These are phyloP conservation scores for Ploceus nigricollis DNA, from an alignment of 2,113 vertebrate species.

Conservation along the genomic window DNA sequence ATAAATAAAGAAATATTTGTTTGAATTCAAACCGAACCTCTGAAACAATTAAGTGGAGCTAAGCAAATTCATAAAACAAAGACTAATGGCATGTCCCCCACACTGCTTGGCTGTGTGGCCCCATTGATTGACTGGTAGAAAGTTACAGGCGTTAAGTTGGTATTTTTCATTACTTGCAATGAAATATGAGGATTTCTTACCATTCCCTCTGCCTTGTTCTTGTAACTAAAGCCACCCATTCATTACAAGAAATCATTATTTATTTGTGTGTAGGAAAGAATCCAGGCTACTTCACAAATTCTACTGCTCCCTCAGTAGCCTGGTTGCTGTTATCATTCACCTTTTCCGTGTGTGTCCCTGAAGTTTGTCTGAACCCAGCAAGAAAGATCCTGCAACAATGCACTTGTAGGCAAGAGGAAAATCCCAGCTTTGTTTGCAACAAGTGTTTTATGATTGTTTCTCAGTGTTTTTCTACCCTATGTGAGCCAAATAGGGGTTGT, in stretches of 20 bases:
- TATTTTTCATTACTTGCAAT: conserved; percentile 30
- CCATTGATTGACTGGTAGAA: conserved; percentile 42
- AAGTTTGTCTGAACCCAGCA: not conserved
- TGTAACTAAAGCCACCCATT: not conserved
- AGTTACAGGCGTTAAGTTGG: conserved; percentile 32
- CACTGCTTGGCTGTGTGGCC: conserved; percentile 43
- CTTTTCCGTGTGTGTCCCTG: not conserved
- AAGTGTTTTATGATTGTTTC: not conserved
- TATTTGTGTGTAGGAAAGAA: not conserved
- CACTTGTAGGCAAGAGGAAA: not conserved
- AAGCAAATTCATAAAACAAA: conserved; percentile 56
- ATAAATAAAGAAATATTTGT: conserved; percentile 9
- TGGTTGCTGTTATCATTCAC: not conserved
- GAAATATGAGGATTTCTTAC: conserved; percentile 32
- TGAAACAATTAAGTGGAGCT: conserved; percentile 35
- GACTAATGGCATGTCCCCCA: not conserved
- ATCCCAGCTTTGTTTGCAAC: not conserved
- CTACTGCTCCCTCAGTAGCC: not conserved
- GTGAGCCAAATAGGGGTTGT: not conserved
- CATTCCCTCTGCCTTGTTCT: not conserved
- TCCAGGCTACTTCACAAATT: not conserved
- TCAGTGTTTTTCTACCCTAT: not conserved
- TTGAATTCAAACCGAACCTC: not conserved
- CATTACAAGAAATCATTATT: not conserved
- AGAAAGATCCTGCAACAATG: not conserved